phyloP scores from a whole-genome alignment of 2,888 invertebrate genomes.

The Drosophila anomelani region DNA sequence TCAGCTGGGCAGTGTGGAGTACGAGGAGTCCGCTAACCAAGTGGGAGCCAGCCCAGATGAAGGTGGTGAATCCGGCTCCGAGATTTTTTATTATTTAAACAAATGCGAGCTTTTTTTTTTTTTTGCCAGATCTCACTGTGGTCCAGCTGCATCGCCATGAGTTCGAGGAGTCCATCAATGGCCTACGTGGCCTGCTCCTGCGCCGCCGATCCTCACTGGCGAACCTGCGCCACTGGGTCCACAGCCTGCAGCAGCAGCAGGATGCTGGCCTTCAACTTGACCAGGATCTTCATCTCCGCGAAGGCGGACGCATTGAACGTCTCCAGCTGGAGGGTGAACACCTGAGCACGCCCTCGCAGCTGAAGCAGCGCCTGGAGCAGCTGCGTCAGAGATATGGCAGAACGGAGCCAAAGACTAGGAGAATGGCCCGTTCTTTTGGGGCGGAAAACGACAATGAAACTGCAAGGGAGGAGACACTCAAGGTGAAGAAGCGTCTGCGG shows the following conservation, averaged over 20 bases:
- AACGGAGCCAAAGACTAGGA: slow-evolving; percentile 24
- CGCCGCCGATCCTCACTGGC: slow-evolving; percentile 69
- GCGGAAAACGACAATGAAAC: slow-evolving; percentile 30
- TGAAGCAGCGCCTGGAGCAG: slow-evolving; percentile 59
- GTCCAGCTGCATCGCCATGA: slow-evolving; percentile 75
- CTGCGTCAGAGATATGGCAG: slow-evolving; percentile 41
- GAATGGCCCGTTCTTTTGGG: slow-evolving; percentile 56
- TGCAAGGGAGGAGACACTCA: slow-evolving; percentile 43
- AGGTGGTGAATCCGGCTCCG: slow-evolving; percentile 31
- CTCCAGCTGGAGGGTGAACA: slow-evolving; percentile 57
- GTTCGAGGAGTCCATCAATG: slow-evolving; percentile 72
- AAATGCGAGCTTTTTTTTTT: too few relatives aligned
- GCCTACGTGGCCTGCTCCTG: slow-evolving; percentile 70
- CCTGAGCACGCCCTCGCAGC: slow-evolving; percentile 73
- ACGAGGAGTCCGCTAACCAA: slow-evolving; percentile 34
- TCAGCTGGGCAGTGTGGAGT: slow-evolving; percentile 60
- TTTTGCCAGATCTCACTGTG: slow-evolving; percentile 57
- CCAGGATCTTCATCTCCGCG: slow-evolving; percentile 35
- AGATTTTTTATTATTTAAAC: background rate
- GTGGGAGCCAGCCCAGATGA: slow-evolving; percentile 51
- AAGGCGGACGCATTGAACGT: slow-evolving; percentile 55
- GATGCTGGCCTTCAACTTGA: background rate
- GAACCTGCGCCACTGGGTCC: slow-evolving; percentile 44
- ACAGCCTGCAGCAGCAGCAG: background rate
- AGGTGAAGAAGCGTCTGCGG: slow-evolving; percentile 55